Base-by-base conservation (phyloP, 2,113 vertebrate species). In the Oncorhynchus gorbuscha region DNA sequence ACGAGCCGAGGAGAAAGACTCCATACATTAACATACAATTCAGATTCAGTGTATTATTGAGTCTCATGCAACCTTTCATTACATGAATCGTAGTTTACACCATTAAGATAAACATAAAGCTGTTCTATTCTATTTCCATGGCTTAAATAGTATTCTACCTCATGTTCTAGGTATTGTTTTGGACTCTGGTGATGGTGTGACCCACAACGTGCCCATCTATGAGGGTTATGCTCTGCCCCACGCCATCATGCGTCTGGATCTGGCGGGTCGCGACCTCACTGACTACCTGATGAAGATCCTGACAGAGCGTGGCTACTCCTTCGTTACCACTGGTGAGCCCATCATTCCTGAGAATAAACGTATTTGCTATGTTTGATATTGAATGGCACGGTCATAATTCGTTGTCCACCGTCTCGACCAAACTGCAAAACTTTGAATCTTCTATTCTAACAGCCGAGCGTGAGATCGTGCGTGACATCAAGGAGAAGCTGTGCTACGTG, bases 241-340 rank as follows among this genome's bases (percentile, higher is more conserved):
- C 2, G 97, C 97, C 90, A 99, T 99, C 94, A 95, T 99, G 97
- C 96, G 97, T 82, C 95, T 99, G 22, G 97, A 99, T 85, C 93
- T 99, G 93, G 97, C 97, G 0, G 97, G 97, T 77, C 96, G 97
- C 0, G 97, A 99, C 88, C 94, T 99, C 85, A 99, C 97, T 0
- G 97, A 99, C 95, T 99, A 99, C 95, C 96, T 99, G 94, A 99
- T 99, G 97, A 99, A 99, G 92, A 99, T 99, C 91, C 95, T 99
- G 85, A 99, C 98, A 0, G 97, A 99, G 92, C 94, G 97, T 82
- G 98, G 98, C 89, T 99, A 96, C 79, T 96, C 96, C 76, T 97
- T 97, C 74, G 95, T 97, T 73, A 97, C 96, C 77, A 97, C 96
- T 0, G 96, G 96, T 96, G 81, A 86, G 93, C 81, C 20, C 16